Conservation (phyloP, 1,140 invertebrate species). For the Drosophila nebulosa region DNA sequence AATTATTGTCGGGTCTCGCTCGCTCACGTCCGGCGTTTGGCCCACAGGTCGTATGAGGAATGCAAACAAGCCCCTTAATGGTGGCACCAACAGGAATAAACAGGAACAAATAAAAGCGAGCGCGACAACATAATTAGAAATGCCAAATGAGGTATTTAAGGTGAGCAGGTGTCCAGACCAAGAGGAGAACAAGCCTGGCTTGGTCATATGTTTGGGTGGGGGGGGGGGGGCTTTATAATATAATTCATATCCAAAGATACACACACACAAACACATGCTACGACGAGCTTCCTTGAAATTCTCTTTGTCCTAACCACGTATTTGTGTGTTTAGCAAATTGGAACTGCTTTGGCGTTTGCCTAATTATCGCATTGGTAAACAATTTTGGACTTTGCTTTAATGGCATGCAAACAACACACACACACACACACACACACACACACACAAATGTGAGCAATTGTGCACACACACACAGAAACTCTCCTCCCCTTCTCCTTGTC, state of each 20-base stretch:
- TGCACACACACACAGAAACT: constrained; percentile 31
- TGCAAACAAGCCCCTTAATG: constrained; percentile 24
- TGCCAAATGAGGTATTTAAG: constrained; percentile 42
- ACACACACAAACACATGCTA: not conserved
- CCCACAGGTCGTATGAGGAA: not conserved
- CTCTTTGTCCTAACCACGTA: not conserved
- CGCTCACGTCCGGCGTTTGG: not conserved
- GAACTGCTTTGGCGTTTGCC: constrained; percentile 41
- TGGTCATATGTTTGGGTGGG: not conserved
- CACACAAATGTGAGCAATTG: not conserved
- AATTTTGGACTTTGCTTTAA: constrained; percentile 51
- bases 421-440: constrained; percentile 9
- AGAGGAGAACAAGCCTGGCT: not conserved
- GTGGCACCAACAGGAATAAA: constrained; percentile 1
- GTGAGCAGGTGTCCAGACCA: constrained; percentile 1
- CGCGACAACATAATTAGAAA: constrained; percentile 60
- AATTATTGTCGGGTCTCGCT: constrained; percentile 38
- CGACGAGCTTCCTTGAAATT: not conserved
- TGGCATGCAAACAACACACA: constrained; percentile 48
- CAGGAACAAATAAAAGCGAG: constrained; percentile 30
- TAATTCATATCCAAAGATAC: constrained; percentile 46
- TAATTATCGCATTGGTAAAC: constrained; percentile 71
- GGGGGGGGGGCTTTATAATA: constrained; percentile 39
- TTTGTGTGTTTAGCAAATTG: constrained; percentile 61
- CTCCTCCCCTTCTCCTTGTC: constrained; percentile 1